Evolutionary conservation across 92 coral and sea anemone species (phyloP).

Genomic region (Palythoa heliodiscus): DNA sequence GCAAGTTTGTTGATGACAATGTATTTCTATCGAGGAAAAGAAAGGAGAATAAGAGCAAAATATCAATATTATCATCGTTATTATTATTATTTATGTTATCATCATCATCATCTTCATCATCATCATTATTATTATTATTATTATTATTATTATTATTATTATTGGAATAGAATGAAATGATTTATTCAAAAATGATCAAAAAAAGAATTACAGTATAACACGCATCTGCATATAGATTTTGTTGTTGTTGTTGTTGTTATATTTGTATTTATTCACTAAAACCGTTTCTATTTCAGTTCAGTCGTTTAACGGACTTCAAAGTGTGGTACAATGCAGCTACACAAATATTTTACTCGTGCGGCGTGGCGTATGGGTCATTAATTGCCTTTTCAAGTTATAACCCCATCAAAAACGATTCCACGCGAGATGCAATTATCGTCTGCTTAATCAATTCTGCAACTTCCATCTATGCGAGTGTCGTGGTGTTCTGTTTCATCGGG

Average conservation of each 20-base stretch:
- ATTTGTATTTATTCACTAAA: neutral
- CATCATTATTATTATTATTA: too few species aligned
- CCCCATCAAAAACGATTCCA: slow-evolving; percentile 97
- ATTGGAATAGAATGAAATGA: too few species aligned
- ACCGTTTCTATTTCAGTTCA: slow-evolving; percentile 60
- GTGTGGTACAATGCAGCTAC: slow-evolving; percentile 99
- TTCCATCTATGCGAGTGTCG: slow-evolving; percentile 98
- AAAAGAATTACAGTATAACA: too few species aligned
- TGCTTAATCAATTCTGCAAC: slow-evolving; percentile 96
- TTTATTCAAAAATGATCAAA: too few species aligned
- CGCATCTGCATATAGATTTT: too few species aligned
- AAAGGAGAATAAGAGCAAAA: too few species aligned
- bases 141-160: too few species aligned
- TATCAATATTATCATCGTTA: too few species aligned
- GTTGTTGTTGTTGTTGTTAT: neutral
- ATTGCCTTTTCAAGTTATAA: slow-evolving; percentile 98
- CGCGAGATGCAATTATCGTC: slow-evolving; percentile 92
- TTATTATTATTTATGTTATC: too few species aligned
- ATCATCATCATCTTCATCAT: too few species aligned
- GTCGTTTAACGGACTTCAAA: slow-evolving; percentile 84
- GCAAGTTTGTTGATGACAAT: too few species aligned
- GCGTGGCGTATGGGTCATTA: slow-evolving; percentile 97
- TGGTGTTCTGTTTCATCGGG: slow-evolving; percentile 94
- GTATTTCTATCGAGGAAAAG: too few species aligned
- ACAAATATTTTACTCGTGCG: slow-evolving; percentile 95